Base-by-base conservation (phyloP, 37 sponge, comb jelly and placozoan genomes). In the Geodia barretti region DNA sequence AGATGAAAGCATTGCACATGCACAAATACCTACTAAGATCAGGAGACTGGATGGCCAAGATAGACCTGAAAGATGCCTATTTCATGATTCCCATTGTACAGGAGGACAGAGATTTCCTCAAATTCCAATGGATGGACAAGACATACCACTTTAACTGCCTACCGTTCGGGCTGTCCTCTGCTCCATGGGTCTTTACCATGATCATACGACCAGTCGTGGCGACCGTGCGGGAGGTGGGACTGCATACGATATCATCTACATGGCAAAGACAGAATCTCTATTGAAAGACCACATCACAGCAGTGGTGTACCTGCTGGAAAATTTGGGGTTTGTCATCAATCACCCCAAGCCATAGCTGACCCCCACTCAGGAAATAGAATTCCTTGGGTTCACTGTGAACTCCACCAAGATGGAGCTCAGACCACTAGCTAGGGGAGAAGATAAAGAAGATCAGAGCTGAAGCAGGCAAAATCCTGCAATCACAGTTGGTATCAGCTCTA, bases 131-230 rank as follows among this genome's bases (percentile, higher is more conserved):
- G 64, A 67, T 42, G 63, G 73, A 32, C 23, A 3, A 2, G 26
- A 17, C 28, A 17, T 85, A 75, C 33, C 75, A 42, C 23, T 86
- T 73, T 74, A 86, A 61, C 64, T 78, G 60, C 79, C 86, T 85
- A 2, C 86, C 86, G 33, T 85, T 85, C 66, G 79, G 86, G 19
- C 73, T 85, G 64, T 74, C 76, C 26, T 74, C 62, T 30, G 86
- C 86, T 32, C 86, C 78, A 11, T 85, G 73, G 76, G 71, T 72
- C 64, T 85, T 85, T 60, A 85, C 79, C 66, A 85, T 78, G 79
- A 66, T 54, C 30, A 77, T 33, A 29, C 70, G 42, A 39, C 72
- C 86, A 72, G 38, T 85, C 23, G 38, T 78, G 65, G 41, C 86
- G n/a, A 26, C 38, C 32, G 62, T 84, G 68, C 43, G 77, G 71